phyloP scores from a whole-genome alignment of 2,797 vertebrate species.

The Chaetodon trifasciatus region DNA sequence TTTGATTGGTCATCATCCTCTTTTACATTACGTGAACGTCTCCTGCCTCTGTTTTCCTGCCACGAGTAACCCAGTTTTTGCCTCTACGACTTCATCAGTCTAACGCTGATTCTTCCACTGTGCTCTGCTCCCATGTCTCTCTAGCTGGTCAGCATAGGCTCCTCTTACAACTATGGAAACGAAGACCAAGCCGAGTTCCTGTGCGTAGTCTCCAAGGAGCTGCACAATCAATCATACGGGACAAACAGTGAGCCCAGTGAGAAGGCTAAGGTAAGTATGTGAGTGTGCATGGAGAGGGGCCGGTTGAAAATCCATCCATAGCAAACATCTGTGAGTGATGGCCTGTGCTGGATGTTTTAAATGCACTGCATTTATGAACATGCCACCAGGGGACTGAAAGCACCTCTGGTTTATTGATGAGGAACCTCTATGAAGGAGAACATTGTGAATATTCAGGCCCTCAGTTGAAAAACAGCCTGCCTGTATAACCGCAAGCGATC shows the following conservation, averaged over 20 bases:
- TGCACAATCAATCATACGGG: conserved; percentile 95
- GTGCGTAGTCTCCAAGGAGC: conserved; percentile 98
- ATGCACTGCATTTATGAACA: conserved; percentile 61
- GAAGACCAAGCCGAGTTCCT: conserved; percentile 99
- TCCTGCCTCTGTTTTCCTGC: conserved; percentile 26
- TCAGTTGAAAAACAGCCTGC: conserved; percentile 20
- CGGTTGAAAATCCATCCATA: conserved; percentile 40
- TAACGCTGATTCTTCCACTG: conserved; percentile 34
- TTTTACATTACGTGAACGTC: conserved; percentile 23
- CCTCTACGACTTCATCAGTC: conserved; percentile 9
- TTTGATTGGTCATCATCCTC: conserved; percentile 20
- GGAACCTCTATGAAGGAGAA: conserved; percentile 55
- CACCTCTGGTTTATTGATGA: conserved; percentile 72
- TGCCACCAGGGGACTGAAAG: conserved; percentile 40
- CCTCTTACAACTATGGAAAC: conserved; percentile 98
- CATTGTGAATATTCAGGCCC: conserved; percentile 46
- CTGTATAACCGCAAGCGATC: conserved; percentile 8
- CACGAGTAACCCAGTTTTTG: conserved; percentile 11
- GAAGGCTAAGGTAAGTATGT: conserved; percentile 95
- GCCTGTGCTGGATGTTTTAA: conserved; percentile 64
- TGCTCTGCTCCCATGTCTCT: conserved; percentile 62
- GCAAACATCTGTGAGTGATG: conserved; percentile 67
- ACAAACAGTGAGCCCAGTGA: conserved; percentile 96
- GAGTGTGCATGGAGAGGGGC: conserved; percentile 41
- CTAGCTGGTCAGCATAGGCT: conserved; percentile 98